Evolutionary conservation across 2,888 invertebrate species (phyloP).

Genomic region (Ormyrus labotus): DNA sequence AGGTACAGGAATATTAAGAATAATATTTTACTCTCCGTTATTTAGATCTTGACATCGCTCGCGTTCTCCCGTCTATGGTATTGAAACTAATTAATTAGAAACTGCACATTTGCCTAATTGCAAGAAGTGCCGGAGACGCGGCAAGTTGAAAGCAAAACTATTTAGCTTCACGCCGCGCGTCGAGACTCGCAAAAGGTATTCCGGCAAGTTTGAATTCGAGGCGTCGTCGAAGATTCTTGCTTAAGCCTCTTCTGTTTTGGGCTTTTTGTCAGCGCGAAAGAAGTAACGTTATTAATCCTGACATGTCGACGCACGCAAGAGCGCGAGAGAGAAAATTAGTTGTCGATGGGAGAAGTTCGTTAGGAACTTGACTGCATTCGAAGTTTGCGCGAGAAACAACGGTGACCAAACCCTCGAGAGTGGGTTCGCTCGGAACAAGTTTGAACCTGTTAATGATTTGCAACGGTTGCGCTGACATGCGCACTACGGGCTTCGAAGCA

Average conservation of each 20-base stretch:
- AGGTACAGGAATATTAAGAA: no score
- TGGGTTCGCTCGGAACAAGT: conserved; percentile 55
- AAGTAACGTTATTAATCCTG: conserved; percentile 10
- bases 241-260: not conserved
- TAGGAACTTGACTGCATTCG: conserved; percentile 57
- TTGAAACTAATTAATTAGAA: no score
- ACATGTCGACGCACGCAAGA: conserved; percentile 19
- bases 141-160: no score
- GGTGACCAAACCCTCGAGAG: conserved; percentile 53
- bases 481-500: conserved; percentile 3
- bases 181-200: no score
- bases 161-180: no score
- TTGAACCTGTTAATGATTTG: conserved; percentile 60
- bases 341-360: conserved; percentile 55
- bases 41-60: no score
- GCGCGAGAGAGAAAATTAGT: conserved; percentile 54
- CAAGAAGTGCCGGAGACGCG: no score
- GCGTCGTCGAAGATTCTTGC: no score
- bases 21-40: no score
- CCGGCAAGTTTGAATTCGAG: no score
- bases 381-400: conserved; percentile 56
- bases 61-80: no score
- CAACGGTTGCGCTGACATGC: conserved; percentile 35
- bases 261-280: not conserved
- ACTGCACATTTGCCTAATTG: no score